Evolutionary conservation across 2,113 vertebrate species (phyloP).

Genomic region (Capreolus pygargus): DNA sequence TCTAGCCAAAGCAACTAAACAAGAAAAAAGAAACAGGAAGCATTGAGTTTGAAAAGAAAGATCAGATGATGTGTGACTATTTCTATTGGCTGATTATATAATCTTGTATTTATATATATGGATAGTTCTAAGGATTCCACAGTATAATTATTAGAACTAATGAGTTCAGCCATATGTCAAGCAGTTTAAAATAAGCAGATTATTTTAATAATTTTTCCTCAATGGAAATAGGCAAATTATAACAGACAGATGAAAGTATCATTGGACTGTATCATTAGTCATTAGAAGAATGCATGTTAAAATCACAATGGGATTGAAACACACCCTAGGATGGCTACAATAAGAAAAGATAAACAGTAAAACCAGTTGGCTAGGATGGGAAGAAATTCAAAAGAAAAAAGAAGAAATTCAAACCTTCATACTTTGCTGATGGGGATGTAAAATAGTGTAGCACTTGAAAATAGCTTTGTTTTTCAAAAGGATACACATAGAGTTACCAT

Average conservation of each 20-base stretch:
- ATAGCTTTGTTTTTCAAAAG: not conserved
- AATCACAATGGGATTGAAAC: not conserved
- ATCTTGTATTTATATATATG: not conserved
- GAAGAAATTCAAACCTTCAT: not conserved
- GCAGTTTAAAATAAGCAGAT: not conserved
- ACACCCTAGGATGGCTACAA: not conserved
- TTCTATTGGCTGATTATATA: not conserved
- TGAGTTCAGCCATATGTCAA: not conserved
- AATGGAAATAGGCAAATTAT: not conserved
- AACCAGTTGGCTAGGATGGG: not conserved
- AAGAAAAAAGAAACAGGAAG: not conserved
- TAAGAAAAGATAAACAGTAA: not conserved
- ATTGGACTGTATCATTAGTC: not conserved
- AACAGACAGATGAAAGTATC: not conserved
- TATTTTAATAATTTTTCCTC: not conserved
- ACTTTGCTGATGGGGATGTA: not conserved
- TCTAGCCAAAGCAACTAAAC: not conserved
- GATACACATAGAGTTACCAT: not conserved
- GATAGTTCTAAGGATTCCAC: not conserved
- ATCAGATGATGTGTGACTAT: not conserved
- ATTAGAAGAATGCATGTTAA: not conserved
- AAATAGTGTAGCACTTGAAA: not conserved
- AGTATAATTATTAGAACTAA: not conserved
- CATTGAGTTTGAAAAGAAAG: not conserved
- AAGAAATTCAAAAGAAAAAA: not conserved